These are phyloP conservation scores for Halisarca cf. caerulea DNA, from an alignment of 37 sponge, comb jelly and placozoan species.

Conservation along the genomic window DNA sequence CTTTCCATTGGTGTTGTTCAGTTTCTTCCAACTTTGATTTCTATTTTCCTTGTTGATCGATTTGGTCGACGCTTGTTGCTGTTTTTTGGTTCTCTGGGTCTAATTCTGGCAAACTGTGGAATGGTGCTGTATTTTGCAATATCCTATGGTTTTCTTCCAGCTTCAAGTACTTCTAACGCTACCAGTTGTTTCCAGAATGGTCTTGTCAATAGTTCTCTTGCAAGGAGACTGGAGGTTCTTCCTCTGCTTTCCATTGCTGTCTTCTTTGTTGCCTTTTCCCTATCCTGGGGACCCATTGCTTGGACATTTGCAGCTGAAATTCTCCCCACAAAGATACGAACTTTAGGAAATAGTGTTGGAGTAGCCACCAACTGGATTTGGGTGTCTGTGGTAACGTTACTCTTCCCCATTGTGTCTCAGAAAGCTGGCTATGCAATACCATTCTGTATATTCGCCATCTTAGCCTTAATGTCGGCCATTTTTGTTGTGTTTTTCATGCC, in stretches of 20 bases:
- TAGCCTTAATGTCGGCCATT: slow-evolving; percentile 20
- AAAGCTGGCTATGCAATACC: slow-evolving; percentile 16
- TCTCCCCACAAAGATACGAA: slow-evolving; percentile 38
- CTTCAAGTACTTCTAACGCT: slow-evolving; percentile 39
- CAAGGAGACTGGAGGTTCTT: slow-evolving; percentile 6
- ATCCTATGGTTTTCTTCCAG: not conserved
- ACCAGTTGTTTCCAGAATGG: not conserved
- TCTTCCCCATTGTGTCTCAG: not conserved
- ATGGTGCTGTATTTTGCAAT: slow-evolving; percentile 17
- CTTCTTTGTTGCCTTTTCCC: slow-evolving; percentile 29
- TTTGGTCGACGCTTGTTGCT: slow-evolving; percentile 42
- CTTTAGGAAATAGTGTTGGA: slow-evolving; percentile 28
- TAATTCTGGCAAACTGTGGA: not conserved
- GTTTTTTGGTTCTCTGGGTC: slow-evolving; percentile 2
- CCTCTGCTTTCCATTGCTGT: slow-evolving; percentile 31
- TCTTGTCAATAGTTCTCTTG: too few species aligned
- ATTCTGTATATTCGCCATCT: slow-evolving; percentile 25
- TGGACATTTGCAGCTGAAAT: slow-evolving; percentile 51
- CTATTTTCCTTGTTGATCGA: slow-evolving; percentile 38
- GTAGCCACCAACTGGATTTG: slow-evolving; percentile 22
- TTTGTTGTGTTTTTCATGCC: slow-evolving; percentile 61
- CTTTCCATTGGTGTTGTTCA: slow-evolving; percentile 20
- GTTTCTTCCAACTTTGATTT: not conserved
- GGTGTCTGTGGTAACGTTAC: not conserved
- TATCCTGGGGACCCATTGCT: slow-evolving; percentile 67